Evolutionary conservation across 2,113 vertebrate genomes (phyloP).

Genomic region (Epinephelus moara): DNA sequence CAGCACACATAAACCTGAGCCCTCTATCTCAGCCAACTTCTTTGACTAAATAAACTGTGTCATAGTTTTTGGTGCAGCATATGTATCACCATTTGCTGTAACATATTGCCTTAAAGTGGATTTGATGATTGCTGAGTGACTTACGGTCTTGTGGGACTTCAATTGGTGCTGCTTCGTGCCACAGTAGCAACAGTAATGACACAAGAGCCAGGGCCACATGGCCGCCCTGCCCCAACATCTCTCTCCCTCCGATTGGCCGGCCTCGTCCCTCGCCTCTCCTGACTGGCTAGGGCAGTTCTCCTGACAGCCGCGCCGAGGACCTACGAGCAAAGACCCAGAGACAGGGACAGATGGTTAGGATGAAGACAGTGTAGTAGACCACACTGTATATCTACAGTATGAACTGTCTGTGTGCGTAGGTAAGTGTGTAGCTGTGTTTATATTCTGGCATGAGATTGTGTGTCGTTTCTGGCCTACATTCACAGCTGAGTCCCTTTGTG

Average conservation of each 20-base stretch:
- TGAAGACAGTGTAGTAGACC: neutral
- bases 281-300: constrained; percentile 52
- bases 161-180: constrained; percentile 83
- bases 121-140: constrained; percentile 68
- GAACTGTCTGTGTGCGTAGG: constrained; percentile 18
- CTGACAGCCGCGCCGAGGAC: constrained; percentile 37
- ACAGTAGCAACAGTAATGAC: constrained; percentile 84
- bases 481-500: constrained; percentile 61
- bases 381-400: constrained; percentile 21
- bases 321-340: constrained; percentile 58
- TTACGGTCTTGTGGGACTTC: constrained; percentile 94
- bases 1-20: neutral
- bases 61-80: neutral
- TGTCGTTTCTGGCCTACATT: constrained; percentile 72
- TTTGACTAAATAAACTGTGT: neutral
- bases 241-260: constrained; percentile 66
- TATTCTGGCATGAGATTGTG: constrained; percentile 28
- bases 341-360: constrained; percentile 42
- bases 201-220: constrained; percentile 68
- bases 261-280: constrained; percentile 46
- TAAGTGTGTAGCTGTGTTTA: constrained; percentile 10
- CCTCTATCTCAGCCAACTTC: neutral
- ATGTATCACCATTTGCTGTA: neutral
- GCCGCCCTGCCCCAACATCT: constrained; percentile 85
- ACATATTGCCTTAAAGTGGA: neutral